These are phyloP conservation scores for Xyrichtys novacula DNA, from an alignment of 2,797 vertebrate genomes.

Conservation along the genomic window DNA sequence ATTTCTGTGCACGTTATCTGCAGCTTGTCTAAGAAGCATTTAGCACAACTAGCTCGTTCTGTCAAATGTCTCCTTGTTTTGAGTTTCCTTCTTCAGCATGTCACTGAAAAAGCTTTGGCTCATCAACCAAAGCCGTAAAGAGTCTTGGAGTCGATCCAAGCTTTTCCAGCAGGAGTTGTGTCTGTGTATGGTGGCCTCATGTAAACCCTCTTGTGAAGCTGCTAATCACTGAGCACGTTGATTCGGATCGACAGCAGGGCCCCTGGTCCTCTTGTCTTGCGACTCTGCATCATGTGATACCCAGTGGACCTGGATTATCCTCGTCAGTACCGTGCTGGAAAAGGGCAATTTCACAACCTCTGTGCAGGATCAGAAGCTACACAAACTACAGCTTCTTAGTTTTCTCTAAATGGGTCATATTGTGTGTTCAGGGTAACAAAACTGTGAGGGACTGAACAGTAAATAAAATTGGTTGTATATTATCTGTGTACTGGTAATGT, in stretches of 20 bases:
- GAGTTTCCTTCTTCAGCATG: slow-evolving; percentile 33
- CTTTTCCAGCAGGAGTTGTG: neutral
- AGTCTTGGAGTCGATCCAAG: neutral
- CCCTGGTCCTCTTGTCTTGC: slow-evolving; percentile 10
- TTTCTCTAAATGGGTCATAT: neutral
- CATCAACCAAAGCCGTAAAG: neutral
- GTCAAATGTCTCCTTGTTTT: slow-evolving; percentile 6
- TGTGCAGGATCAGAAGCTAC: neutral
- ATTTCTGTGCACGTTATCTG: neutral
- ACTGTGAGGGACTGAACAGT: too few relatives aligned
- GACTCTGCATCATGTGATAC: slow-evolving; percentile 51
- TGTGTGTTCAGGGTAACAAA: too few relatives aligned
- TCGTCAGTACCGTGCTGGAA: neutral
- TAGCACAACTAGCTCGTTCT: neutral
- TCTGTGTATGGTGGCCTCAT: neutral
- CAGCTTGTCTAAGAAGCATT: neutral
- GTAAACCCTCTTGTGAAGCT: neutral
- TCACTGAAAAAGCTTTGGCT: neutral
- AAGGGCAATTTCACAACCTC: neutral
- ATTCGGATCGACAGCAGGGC: slow-evolving; percentile 14
- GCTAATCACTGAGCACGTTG: slow-evolving; percentile 33
- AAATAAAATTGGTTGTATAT: too few relatives aligned
- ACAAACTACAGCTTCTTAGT: neutral
- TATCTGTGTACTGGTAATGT: too few relatives aligned
- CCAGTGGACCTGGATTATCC: slow-evolving; percentile 41